These are phyloP conservation scores for Bilobella aurantiaca DNA, from an alignment of 1,140 invertebrate species.

Conservation along the genomic window DNA sequence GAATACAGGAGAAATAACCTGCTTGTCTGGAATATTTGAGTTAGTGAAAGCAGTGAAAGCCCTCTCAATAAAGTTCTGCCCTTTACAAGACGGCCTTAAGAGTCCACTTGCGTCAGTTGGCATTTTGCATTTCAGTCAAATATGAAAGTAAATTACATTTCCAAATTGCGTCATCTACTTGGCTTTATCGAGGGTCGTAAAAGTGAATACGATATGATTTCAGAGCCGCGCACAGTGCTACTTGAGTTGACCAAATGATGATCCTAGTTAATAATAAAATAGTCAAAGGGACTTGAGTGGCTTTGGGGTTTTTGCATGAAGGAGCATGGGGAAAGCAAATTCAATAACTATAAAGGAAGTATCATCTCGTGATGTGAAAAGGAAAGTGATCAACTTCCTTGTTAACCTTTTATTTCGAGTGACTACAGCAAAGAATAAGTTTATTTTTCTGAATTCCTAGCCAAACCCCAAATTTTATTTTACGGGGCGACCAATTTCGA, in stretches of 20 bases:
- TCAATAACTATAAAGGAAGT: slow-evolving; percentile 26
- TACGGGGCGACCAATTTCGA: background rate
- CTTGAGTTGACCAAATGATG: slow-evolving; percentile 8
- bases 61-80: no score
- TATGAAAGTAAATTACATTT: background rate
- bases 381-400: slow-evolving; percentile 5
- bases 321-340: slow-evolving; percentile 14
- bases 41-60: no score
- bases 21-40: no score
- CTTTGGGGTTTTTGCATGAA: slow-evolving; percentile 6
- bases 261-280: slow-evolving; percentile 5
- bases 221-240: background rate
- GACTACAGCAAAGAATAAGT: no score
- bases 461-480: background rate
- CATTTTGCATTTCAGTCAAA: background rate
- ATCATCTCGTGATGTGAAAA: slow-evolving; percentile 17
- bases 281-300: background rate
- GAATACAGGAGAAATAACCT: no score
- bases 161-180: background rate
- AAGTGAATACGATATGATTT: background rate
- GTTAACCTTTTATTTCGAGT: background rate
- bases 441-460: background rate
- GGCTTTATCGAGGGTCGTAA: slow-evolving; percentile 1
- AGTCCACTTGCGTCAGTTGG: background rate
- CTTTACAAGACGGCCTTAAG: background rate